Conservation (phyloP, 2,888 invertebrate species). For the Antheraea yamamai region DNA sequence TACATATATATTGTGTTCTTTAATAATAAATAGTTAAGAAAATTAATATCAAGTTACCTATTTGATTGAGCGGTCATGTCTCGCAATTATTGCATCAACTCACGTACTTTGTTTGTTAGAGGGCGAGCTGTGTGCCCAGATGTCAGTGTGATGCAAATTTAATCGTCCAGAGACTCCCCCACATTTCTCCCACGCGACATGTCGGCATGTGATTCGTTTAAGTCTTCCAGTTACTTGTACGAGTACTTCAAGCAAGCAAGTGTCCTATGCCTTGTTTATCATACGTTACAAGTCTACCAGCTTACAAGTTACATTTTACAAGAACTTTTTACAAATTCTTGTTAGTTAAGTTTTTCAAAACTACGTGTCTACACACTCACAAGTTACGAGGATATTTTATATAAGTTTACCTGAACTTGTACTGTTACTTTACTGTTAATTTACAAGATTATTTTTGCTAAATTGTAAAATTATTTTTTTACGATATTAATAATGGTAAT, state of each 20-base stretch:
- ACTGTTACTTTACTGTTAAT: too few species aligned
- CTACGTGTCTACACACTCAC: too few species aligned
- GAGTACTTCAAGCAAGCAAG: not conserved
- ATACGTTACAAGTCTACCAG: not conserved
- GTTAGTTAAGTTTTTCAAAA: too few species aligned
- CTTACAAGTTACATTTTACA: not conserved
- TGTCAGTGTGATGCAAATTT: slow-evolving; percentile 37
- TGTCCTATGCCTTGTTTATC: not conserved
- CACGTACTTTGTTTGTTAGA: slow-evolving; percentile 24
- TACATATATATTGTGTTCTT: too few species aligned
- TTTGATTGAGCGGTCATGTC: not conserved
- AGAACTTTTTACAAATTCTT: too few species aligned
- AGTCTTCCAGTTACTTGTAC: slow-evolving; percentile 9
- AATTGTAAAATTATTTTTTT: too few species aligned
- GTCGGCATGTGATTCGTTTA: slow-evolving; percentile 34
- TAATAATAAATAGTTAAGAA: too few species aligned
- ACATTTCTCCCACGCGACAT: slow-evolving; percentile 50
- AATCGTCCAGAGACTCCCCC: slow-evolving; percentile 36
- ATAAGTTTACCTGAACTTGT: too few species aligned
- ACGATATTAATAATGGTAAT: too few species aligned
- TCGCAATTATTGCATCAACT: not conserved
- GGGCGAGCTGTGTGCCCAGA: slow-evolving; percentile 20
- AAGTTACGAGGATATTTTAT: too few species aligned
- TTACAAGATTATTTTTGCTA: too few species aligned
- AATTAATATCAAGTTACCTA: too few species aligned